A percentile compares a stretch with the other conserved stretches of the same genome.
Evolutionary conservation across 1,140 invertebrate species (phyloP).

Genomic region (Bombus impatiens): DNA sequence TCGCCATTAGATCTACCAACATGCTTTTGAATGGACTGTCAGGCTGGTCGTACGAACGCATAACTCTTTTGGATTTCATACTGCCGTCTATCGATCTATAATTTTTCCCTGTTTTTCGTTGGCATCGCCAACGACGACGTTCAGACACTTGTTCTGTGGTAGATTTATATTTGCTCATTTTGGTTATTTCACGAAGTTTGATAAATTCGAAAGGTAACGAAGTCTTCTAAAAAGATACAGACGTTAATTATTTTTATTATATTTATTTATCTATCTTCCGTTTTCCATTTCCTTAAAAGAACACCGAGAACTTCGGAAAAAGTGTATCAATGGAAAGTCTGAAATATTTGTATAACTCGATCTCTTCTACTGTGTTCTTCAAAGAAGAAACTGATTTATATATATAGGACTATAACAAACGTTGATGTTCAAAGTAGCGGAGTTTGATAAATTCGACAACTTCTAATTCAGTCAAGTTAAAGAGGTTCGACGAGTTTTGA

Average conservation of each 20-base stretch:
- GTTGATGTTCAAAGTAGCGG: neutral
- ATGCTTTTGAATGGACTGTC: slow-evolving; percentile 19
- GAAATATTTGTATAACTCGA: neutral
- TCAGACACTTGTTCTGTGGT: neutral
- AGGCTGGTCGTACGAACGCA: neutral
- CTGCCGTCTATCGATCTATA: neutral
- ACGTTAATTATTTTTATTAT: too few relatives aligned
- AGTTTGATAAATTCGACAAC: neutral
- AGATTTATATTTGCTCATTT: neutral
- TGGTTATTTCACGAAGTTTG: too few relatives aligned
- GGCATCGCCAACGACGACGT: neutral
- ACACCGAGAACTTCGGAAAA: neutral
- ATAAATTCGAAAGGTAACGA: too few relatives aligned
- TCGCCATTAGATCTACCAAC: neutral
- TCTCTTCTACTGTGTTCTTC: neutral
- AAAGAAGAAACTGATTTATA: neutral
- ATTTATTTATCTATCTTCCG: too few relatives aligned
- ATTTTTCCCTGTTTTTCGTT: neutral
- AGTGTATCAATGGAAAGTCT: neutral
- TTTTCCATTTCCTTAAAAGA: neutral
- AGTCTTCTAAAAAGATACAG: too few relatives aligned
- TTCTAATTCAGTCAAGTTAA: neutral
- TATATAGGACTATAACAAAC: neutral
- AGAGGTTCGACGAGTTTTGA: slow-evolving; percentile 1
- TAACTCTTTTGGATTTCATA: neutral